These are phyloP conservation scores for Scaptomyza reducta DNA, from an alignment of 2,888 invertebrate genomes.

Conservation along the genomic window DNA sequence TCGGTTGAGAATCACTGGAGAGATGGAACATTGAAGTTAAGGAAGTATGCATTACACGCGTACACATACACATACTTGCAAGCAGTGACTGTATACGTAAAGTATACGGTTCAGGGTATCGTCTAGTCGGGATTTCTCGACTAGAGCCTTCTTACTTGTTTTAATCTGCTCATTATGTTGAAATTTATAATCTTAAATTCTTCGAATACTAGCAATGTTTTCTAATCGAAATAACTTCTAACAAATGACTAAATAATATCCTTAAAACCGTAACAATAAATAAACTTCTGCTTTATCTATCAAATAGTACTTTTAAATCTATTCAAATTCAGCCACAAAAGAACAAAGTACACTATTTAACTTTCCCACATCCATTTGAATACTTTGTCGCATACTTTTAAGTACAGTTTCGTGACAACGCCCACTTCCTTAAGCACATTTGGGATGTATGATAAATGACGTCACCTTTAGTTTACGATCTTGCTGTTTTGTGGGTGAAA, in stretches of 20 bases:
- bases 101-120: too few relatives aligned
- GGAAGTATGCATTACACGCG: too few relatives aligned
- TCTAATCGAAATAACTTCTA: too few relatives aligned
- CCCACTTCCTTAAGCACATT: conserved; percentile 37
- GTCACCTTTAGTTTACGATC: conserved; percentile 66
- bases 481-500: conserved; percentile 34
- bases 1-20: too few relatives aligned
- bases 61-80: too few relatives aligned
- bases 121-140: too few relatives aligned
- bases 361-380: conserved; percentile 2
- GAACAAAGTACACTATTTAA: neutral
- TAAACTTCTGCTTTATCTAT: neutral
- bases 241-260: neutral
- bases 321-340: neutral
- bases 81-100: too few relatives aligned
- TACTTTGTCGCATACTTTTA: conserved; percentile 7
- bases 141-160: too few relatives aligned
- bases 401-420: conserved; percentile 21
- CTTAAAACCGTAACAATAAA: neutral
- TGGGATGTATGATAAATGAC: conserved; percentile 60
- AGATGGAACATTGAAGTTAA: too few relatives aligned
- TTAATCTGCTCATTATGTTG: too few relatives aligned
- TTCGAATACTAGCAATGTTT: too few relatives aligned
- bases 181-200: too few relatives aligned
- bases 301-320: conserved; percentile 3